Evolutionary conservation across 2,797 vertebrate species (phyloP).

Genomic region (Agapornis canus): DNA sequence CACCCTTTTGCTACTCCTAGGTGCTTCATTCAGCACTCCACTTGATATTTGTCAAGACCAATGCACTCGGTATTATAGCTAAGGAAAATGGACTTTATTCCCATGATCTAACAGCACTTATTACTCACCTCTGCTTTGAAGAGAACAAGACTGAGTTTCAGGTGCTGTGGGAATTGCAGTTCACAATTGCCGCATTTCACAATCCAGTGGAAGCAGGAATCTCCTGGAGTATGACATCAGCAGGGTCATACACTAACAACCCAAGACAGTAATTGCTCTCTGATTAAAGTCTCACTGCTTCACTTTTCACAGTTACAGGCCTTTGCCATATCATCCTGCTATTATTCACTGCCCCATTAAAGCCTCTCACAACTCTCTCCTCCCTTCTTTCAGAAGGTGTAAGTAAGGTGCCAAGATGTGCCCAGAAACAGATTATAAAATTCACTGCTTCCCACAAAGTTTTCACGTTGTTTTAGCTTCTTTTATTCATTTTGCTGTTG

Average conservation of each 20-base stretch:
- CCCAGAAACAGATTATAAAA: neutral
- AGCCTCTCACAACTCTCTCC: neutral
- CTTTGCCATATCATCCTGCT: neutral
- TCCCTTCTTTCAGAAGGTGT: neutral
- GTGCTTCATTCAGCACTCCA: neutral
- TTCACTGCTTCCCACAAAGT: neutral
- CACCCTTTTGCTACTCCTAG: neutral
- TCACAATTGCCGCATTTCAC: neutral
- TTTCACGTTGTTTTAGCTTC: neutral
- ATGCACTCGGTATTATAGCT: neutral
- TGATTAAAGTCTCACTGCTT: slow-evolving; percentile 1
- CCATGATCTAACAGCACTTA: neutral
- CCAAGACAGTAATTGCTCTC: neutral
- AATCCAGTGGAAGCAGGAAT: neutral
- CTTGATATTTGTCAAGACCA: neutral
- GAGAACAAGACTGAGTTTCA: neutral
- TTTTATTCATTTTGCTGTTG: slow-evolving; percentile 4
- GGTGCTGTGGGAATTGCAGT: neutral
- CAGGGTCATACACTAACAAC: neutral
- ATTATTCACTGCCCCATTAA: neutral
- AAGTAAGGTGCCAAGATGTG: neutral
- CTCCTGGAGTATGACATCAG: neutral
- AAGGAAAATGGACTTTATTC: neutral
- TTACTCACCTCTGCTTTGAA: neutral
- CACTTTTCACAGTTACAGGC: neutral